A percentile compares a stretch with the other conserved stretches of the same genome.
These are phyloP conservation scores for Autographa gamma DNA, from an alignment of 2,888 invertebrate genomes.

Conservation along the genomic window DNA sequence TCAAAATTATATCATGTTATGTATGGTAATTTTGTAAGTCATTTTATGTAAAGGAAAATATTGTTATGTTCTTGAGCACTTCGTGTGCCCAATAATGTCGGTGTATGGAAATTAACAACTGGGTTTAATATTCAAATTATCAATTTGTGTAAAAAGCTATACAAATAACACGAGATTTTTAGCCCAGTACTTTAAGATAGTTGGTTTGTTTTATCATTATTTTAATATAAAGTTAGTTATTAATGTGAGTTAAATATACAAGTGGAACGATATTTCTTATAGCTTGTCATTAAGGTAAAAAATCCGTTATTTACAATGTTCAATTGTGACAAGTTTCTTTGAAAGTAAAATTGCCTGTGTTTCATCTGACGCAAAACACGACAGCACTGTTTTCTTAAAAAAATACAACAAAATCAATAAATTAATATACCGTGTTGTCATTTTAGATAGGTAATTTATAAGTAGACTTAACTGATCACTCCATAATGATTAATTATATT, in stretches of 20 bases:
- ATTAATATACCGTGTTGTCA: conserved; percentile 37
- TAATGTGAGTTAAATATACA: conserved; percentile 26
- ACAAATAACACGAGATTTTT: conserved; percentile 25
- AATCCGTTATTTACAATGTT: conserved; percentile 29
- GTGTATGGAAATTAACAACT: conserved; percentile 20
- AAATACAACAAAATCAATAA: conserved; percentile 30
- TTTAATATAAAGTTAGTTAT: conserved; percentile 38
- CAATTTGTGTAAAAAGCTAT: conserved; percentile 11
- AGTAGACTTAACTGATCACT: conserved; percentile 42
- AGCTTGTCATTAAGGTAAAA: conserved; percentile 35
- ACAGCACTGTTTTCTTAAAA: conserved; percentile 26
- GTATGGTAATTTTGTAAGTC: conserved; percentile 9
- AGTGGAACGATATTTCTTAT: conserved; percentile 14
- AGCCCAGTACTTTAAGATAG: conserved; percentile 38
- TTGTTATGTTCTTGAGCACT: conserved; percentile 17
- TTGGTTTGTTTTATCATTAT: conserved; percentile 44
- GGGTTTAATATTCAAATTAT: conserved; percentile 16
- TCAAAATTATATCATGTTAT: conserved; percentile 13
- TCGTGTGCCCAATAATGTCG: conserved; percentile 22
- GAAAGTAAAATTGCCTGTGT: conserved; percentile 30
- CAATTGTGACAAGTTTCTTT: conserved; percentile 31
- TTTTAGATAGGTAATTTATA: conserved; percentile 42
- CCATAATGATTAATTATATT: conserved; percentile 36
- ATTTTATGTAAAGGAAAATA: conserved; percentile 11
- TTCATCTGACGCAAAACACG: conserved; percentile 20